These are phyloP conservation scores for Chromobotia macracanthus DNA, from an alignment of 2,797 vertebrate genomes.

Conservation along the genomic window DNA sequence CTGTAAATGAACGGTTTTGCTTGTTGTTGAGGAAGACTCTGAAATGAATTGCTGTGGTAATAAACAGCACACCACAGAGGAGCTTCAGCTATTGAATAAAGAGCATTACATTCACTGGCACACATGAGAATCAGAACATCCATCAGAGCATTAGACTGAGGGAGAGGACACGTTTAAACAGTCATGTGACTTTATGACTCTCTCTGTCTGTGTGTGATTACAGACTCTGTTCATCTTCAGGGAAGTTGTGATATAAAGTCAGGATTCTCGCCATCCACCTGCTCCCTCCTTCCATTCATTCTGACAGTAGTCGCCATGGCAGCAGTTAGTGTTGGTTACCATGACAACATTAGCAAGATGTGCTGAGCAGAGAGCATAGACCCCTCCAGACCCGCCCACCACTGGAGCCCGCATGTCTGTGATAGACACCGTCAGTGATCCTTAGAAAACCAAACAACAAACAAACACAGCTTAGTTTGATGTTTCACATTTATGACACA, in stretches of 20 bases:
- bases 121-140: no score
- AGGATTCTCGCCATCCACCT: not conserved
- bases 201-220: constrained; percentile 7
- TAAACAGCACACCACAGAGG: not conserved
- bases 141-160: no score
- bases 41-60: not conserved
- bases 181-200: constrained; percentile 12
- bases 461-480: not conserved
- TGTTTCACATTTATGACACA: no score
- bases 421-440: constrained; percentile 95
- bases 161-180: no score
- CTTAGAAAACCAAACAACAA: constrained; percentile 67
- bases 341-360: constrained; percentile 98
- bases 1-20: not conserved
- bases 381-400: constrained; percentile 94
- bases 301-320: constrained; percentile 61
- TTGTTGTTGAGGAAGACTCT: not conserved
- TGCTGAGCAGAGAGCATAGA: constrained; percentile 95
- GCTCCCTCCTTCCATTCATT: constrained; percentile 49
- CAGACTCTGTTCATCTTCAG: constrained; percentile 41
- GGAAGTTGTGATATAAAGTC: constrained; percentile 45
- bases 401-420: constrained; percentile 96
- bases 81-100: not conserved
- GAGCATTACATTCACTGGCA: not conserved
- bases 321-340: constrained; percentile 78